Conservation (phyloP, 2,888 invertebrate species). For the Chironomus riparius region DNA sequence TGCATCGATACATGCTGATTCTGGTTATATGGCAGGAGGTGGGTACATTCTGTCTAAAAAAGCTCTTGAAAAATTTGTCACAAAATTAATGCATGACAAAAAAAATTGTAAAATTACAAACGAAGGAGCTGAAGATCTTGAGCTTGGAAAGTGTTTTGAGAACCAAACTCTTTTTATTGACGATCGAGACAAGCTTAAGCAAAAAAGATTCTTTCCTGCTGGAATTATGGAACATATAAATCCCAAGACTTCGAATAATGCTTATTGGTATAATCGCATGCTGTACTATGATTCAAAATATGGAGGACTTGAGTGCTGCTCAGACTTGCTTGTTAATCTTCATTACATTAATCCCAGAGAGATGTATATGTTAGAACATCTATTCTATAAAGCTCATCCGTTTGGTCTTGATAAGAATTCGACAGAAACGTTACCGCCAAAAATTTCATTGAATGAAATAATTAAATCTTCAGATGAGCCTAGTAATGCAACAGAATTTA, state of each 20-base stretch:
- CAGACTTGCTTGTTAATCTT: slow-evolving; percentile 88
- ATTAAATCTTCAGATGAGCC: background rate
- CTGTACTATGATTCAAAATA: slow-evolving; percentile 31
- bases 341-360: slow-evolving; percentile 84
- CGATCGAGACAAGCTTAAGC: slow-evolving; percentile 62
- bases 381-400: slow-evolving; percentile 86
- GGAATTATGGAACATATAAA: slow-evolving; percentile 7
- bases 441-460: slow-evolving; percentile 26
- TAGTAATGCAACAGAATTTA: background rate
- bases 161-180: background rate
- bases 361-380: slow-evolving; percentile 91
- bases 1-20: slow-evolving; percentile 25
- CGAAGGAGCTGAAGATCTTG: slow-evolving; percentile 81
- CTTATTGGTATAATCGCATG: background rate
- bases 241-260: background rate
- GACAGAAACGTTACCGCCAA: slow-evolving; percentile 30
- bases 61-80: slow-evolving; percentile 69
- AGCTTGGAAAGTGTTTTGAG: slow-evolving; percentile 59
- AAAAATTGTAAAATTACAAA: slow-evolving; percentile 54
- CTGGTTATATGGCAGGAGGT: slow-evolving; percentile 79
- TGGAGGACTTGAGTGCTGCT: slow-evolving; percentile 83
- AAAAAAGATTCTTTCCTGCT: slow-evolving; percentile 66
- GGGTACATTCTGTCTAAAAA: slow-evolving; percentile 91
- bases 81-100: slow-evolving; percentile 58
- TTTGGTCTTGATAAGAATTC: slow-evolving; percentile 49